A percentile compares a stretch with the other conserved stretches of the same genome.
Evolutionary conservation across 2,113 vertebrate species (phyloP).

Genomic region (Coryphaenoides rupestris): DNA sequence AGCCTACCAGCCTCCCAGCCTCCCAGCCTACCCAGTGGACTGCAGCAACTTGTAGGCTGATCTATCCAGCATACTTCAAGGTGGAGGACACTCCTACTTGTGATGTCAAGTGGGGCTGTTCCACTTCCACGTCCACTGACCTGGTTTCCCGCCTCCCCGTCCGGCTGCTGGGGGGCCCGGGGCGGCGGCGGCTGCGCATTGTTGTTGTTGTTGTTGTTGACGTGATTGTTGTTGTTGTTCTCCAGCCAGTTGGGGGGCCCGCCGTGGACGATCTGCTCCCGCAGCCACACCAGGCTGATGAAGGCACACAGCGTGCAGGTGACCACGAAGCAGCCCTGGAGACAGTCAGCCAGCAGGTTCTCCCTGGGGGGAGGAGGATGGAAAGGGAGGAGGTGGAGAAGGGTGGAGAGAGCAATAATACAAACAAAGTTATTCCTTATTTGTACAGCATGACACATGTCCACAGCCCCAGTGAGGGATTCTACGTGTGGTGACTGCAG

Average conservation of each 20-base stretch:
- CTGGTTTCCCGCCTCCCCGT: conserved; percentile 80
- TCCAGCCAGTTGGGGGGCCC: conserved; percentile 94
- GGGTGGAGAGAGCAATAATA: background rate
- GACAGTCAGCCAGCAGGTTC: conserved; percentile 92
- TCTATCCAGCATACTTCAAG: too few species aligned
- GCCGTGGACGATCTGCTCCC: conserved; percentile 94
- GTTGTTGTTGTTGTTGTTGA: too few species aligned
- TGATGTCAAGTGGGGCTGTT: too few species aligned
- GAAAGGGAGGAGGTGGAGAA: background rate
- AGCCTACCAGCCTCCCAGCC: too few species aligned
- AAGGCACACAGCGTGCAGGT: conserved; percentile 96
- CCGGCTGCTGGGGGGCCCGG: conserved; percentile 68
- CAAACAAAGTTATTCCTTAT: background rate
- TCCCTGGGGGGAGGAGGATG: conserved; percentile 71
- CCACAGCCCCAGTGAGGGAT: background rate
- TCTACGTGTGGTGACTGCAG: background rate
- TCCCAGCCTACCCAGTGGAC: too few species aligned
- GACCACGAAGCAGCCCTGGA: conserved; percentile 97
- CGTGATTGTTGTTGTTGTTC: conserved; percentile 84
- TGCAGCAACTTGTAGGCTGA: too few species aligned
- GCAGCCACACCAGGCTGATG: conserved; percentile 96
- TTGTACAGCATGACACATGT: background rate
- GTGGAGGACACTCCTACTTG: too few species aligned
- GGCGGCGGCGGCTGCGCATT: too few species aligned
- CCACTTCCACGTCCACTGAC: too few species aligned